Percentiles rank a stretch among this genome's conserved stretches.
phyloP scores from a whole-genome alignment of 1,140 invertebrate species.

The Bombus sibiricus region DNA sequence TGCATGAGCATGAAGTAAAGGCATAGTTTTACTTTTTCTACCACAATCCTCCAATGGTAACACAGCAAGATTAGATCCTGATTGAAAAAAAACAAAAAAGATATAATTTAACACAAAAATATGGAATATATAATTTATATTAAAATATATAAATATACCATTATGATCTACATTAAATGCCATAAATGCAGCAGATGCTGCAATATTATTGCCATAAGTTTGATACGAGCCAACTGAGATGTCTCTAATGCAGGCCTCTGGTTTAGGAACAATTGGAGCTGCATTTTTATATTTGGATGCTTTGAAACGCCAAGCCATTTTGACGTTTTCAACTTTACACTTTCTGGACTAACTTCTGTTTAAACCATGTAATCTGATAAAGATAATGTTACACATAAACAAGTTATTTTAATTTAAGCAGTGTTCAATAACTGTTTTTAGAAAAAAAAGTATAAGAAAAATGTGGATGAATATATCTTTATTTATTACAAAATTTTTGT shows the following conservation, averaged over 20 bases:
- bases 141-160: slow-evolving; percentile 75
- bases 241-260: slow-evolving; percentile 94
- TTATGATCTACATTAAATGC: slow-evolving; percentile 95
- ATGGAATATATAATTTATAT: not conserved
- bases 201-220: slow-evolving; percentile 96
- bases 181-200: slow-evolving; percentile 95
- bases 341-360: slow-evolving; percentile 51
- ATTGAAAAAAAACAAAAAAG: slow-evolving; percentile 18
- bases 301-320: slow-evolving; percentile 97
- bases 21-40: slow-evolving; percentile 92
- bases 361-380: slow-evolving; percentile 80
- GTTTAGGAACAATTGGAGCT: slow-evolving; percentile 94
- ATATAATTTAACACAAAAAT: not conserved
- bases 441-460: not conserved
- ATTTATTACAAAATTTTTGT: not conserved
- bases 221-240: slow-evolving; percentile 95
- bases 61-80: slow-evolving; percentile 92
- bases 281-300: slow-evolving; percentile 99
- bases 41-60: slow-evolving; percentile 93
- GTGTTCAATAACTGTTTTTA: not conserved
- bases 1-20: slow-evolving; percentile 91
- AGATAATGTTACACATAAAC: slow-evolving; percentile 32
- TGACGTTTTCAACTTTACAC: slow-evolving; percentile 68
- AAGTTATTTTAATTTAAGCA: not conserved
- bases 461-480: not conserved